phyloP scores from a whole-genome alignment of 35 echinoderm and acorn worm species.

The Ptychodera flava region DNA sequence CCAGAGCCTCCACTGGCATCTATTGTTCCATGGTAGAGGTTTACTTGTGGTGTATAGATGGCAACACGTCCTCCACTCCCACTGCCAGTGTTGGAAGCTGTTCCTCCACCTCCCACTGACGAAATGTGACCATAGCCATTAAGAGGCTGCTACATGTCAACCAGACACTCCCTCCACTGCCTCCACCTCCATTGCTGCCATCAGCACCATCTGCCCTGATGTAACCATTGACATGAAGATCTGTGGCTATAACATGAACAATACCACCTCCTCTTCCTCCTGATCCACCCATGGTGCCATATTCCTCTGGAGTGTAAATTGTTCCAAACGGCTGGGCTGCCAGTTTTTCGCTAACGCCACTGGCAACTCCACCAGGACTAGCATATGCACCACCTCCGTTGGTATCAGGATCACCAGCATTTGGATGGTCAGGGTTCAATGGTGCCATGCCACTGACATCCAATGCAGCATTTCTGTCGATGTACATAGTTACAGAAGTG shows the following conservation, averaged over 20 bases:
- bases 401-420: constrained; percentile 11
- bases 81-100: constrained; percentile 30
- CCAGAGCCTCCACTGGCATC: constrained; percentile 36
- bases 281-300: constrained; percentile 42
- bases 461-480: constrained; percentile 59
- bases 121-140: constrained; percentile 44
- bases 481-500: constrained; percentile 20
- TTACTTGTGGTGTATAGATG: constrained; percentile 20
- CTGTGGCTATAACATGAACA: constrained; percentile 31
- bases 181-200: constrained; percentile 28
- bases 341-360: not conserved
- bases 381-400: constrained; percentile 73
- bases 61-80: constrained; percentile 83
- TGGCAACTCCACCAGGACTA: constrained; percentile 63
- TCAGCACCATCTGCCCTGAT: constrained; percentile 45
- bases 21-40: constrained; percentile 38
- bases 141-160: constrained; percentile 22
- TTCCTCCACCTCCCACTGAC: constrained; percentile 46
- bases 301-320: constrained; percentile 41
- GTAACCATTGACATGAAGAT: constrained; percentile 49
- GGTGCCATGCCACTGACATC: constrained; percentile 44
- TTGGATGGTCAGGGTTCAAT: constrained; percentile 25
- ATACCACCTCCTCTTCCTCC: constrained; percentile 59
- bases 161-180: constrained; percentile 74
- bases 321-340: constrained; percentile 68